Evolutionary conservation across 2,113 vertebrate species (phyloP), one percentile per base, ranked within the genome.

Genomic region (Uropsilus gracilis): DNA sequence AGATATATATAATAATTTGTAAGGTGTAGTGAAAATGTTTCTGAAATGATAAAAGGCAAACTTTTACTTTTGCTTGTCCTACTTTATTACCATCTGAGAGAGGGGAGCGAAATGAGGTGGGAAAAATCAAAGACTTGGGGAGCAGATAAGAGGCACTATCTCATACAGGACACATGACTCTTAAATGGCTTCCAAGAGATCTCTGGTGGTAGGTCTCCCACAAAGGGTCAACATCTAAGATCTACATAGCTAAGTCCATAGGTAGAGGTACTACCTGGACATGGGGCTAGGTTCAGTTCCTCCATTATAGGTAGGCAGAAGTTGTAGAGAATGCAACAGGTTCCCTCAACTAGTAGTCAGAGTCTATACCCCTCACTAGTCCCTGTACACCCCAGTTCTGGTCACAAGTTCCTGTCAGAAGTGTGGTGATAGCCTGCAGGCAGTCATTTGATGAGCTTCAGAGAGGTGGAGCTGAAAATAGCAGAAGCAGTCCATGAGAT

Each of bases 401-500:
- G 6, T 69, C 22, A 78, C 37, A 7, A 3, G 86, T n/a, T 93
- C 22, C 57, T 20, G 8, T 30, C 12, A 78, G 66, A 10, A 82
- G 63, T 39, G 71, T 12, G 16, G 66, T 37, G 14, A 26, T 92
- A 8, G 11, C 24, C 5, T 18, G 57, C n/a, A n/a, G n/a, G 44
- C 0, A 72, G 76, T 99, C 98, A 99, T 82, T 98, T 98, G 95
- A 96, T 98, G 95, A 99, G 81, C 89, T 99, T 99, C 88, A 2
- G 97, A 97, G n/a, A 99, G 98, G 89, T 96, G 99, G 89, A 99
- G 94, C 50, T 22, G 94, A 14, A 99, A 98, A 0, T 99, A 98
- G 39, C 99, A 99, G 72, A 99, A 97, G 96, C 99, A 99, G 76
- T 98, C 97, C 97, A 98, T 99, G 93, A 99, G 98, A 97, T 99